These are phyloP conservation scores for Rhincodon typus DNA, from an alignment of 2,797 vertebrate genomes.

Conservation along the genomic window DNA sequence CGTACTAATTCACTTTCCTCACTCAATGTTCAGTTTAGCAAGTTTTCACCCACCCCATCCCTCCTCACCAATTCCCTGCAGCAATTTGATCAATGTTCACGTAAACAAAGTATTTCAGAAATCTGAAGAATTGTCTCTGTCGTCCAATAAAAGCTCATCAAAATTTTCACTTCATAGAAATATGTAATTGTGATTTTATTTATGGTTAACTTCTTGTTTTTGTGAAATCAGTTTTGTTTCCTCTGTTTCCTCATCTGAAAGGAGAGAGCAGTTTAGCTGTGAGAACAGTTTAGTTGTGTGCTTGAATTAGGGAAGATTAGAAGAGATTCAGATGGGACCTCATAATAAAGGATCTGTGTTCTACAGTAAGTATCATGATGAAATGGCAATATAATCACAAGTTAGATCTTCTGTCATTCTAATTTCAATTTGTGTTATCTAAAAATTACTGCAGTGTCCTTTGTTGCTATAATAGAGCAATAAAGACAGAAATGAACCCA, in stretches of 20 bases:
- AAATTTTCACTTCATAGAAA: neutral
- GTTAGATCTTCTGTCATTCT: neutral
- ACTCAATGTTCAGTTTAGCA: neutral
- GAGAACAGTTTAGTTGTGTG: neutral
- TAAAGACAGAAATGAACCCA: neutral
- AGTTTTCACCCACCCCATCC: neutral
- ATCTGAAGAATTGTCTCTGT: neutral
- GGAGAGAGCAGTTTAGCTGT: neutral
- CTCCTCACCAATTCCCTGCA: neutral
- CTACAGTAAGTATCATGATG: neutral
- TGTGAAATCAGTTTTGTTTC: constrained; percentile 4
- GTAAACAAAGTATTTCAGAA: neutral
- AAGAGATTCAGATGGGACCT: neutral
- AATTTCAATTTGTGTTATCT: neutral
- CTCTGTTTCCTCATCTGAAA: neutral
- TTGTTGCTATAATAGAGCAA: neutral
- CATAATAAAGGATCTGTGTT: neutral
- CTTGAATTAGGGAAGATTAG: neutral
- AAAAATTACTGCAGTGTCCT: neutral
- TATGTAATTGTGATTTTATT: neutral
- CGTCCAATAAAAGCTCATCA: neutral
- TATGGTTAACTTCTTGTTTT: neutral
- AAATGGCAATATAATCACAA: neutral
- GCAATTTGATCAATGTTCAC: neutral
- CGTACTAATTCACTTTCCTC: neutral